Conservation (phyloP, 2,888 invertebrate genomes). For the Leucozona laternaria region DNA sequence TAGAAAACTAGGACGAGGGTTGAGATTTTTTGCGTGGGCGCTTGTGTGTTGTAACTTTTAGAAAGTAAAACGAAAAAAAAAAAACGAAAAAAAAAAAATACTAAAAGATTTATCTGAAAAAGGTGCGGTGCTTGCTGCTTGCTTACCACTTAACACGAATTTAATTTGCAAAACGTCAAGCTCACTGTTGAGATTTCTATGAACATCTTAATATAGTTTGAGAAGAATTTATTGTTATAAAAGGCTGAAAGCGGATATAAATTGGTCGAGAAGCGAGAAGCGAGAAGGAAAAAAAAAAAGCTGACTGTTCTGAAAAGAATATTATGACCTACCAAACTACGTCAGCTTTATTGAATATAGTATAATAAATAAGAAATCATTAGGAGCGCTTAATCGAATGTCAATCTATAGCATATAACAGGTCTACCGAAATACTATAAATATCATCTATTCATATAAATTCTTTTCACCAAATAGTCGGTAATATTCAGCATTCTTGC, state of each 20-base stretch:
- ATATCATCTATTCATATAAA: background rate
- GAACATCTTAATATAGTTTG: constrained; percentile 30
- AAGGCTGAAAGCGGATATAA: constrained; percentile 27
- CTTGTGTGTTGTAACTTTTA: constrained; percentile 35
- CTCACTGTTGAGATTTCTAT: constrained; percentile 38
- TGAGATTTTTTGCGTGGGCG: constrained; percentile 30
- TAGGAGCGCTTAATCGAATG: constrained; percentile 6
- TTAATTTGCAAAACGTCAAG: constrained; percentile 47
- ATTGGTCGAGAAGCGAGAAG: background rate
- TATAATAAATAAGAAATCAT: background rate
- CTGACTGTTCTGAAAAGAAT: background rate
- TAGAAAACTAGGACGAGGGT: constrained; percentile 44
- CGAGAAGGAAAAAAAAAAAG: no score
- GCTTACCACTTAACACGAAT: constrained; percentile 52
- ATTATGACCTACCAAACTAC: background rate
- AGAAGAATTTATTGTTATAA: constrained; percentile 24
- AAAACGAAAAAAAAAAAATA: background rate
- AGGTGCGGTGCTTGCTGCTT: constrained; percentile 61
- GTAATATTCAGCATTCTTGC: no score
- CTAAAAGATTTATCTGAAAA: constrained; percentile 18
- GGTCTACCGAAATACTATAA: background rate
- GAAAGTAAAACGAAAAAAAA: constrained; percentile 5
- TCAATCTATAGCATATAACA: background rate
- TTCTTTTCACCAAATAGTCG: no score
- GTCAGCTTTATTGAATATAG: background rate